Conservation (phyloP, 2,113 vertebrate genomes). For the Hucho hucho region DNA sequence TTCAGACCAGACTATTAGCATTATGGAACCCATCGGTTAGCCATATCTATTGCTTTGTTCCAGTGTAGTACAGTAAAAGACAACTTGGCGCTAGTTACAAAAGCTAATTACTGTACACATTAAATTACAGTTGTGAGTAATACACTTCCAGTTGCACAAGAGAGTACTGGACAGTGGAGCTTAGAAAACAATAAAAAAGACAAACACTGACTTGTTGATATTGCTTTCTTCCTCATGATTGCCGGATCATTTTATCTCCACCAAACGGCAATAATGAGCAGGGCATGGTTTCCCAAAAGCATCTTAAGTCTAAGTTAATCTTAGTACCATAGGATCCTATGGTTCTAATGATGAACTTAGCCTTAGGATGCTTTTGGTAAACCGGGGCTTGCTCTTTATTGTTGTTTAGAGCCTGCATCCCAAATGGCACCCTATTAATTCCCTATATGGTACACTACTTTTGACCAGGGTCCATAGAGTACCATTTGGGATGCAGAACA, state of each 20-base stretch:
- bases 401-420: too few relatives aligned
- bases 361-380: too few relatives aligned
- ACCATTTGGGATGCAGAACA: background rate
- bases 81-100: constrained; percentile 9
- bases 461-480: too few relatives aligned
- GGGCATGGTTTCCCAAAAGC: too few relatives aligned
- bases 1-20: background rate
- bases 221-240: constrained; percentile 41
- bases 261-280: constrained; percentile 29
- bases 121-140: too few relatives aligned
- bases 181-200: constrained; percentile 30
- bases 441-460: too few relatives aligned
- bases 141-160: too few relatives aligned
- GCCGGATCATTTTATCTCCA: constrained; percentile 25
- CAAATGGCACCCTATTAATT: too few relatives aligned
- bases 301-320: too few relatives aligned
- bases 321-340: too few relatives aligned
- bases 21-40: background rate
- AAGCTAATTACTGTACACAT: background rate
- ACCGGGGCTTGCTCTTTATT: too few relatives aligned
- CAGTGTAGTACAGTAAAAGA: constrained; percentile 17
- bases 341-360: too few relatives aligned
- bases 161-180: constrained; percentile 27
- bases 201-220: constrained; percentile 18
- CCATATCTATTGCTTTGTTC: background rate